These are phyloP conservation scores for Rhinopomastus cyanomelas DNA, from an alignment of 2,113 vertebrate species.

Conservation along the genomic window DNA sequence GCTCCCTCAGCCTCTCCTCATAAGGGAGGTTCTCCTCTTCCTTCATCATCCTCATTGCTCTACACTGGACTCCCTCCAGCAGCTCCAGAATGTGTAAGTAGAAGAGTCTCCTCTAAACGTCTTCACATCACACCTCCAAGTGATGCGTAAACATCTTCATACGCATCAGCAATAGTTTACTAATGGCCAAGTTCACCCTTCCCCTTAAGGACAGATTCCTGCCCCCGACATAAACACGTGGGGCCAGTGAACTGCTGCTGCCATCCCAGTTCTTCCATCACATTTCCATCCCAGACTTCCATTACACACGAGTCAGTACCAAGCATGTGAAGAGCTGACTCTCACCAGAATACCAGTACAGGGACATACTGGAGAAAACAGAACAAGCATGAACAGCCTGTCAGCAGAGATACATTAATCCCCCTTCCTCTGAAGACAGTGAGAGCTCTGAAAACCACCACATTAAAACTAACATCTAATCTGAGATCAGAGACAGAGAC, in stretches of 20 bases:
- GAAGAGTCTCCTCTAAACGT: no score
- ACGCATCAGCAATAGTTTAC: no score
- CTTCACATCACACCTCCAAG: no score
- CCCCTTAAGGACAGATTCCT: background rate
- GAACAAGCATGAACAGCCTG: background rate
- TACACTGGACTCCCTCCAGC: no score
- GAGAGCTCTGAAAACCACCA: background rate
- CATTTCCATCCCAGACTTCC: background rate
- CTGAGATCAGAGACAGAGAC: background rate
- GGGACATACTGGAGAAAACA: background rate
- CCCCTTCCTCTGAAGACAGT: background rate
- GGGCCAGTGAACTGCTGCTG: background rate
- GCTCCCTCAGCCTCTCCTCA: no score
- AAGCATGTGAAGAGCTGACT: background rate
- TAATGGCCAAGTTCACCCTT: no score
- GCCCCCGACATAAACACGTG: background rate
- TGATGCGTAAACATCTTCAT: no score
- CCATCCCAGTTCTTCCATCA: background rate
- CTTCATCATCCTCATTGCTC: no score
- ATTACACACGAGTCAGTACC: background rate
- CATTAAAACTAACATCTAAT: background rate
- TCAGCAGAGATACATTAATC: background rate
- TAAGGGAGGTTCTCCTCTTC: no score
- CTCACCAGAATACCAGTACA: background rate
- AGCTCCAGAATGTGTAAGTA: no score